Base-by-base conservation (phyloP, 2,113 vertebrate species). In the Ceuthmochares aereus region DNA sequence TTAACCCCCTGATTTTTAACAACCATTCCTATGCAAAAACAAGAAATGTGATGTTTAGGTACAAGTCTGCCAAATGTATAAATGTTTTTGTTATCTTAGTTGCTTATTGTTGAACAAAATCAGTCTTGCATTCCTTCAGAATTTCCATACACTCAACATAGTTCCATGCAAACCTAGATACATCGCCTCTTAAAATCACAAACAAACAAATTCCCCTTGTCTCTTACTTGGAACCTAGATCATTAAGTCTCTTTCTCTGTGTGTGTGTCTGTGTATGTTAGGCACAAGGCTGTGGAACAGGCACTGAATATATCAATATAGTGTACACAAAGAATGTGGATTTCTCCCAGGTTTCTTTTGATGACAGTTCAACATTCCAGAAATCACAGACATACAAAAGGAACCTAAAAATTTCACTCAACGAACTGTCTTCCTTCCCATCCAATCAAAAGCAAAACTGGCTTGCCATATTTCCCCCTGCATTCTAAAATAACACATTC, bases 101-200 rank as follows among this genome's bases (percentile, higher is more conserved):
- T 78, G n/a, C 59, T 93, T 86, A 88, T 17, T 86, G 68, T 74
- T 90, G 59, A 92, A 73, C 15, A 86, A 93, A 95, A 69, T 10
- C 68, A 87, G 58, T 22, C 27, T 83, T 79, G 55, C 51, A 70
- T 80, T 95, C 90, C 85, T 72, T 81, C 12, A 88, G 51, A 95
- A 52, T 73, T 88, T 88, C 60, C 74, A 74, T 94, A 90, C 37
- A 42, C 12, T 80, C 69, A 73, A 49, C 23, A 55, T 43, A 60
- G 66, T 79, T 90, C n/a, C 58, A 74, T 51, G 90, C 67, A 83
- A 94, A 90, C 37, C 30, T 80, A 63, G 54, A 74, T 43, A 76
- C 10, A 37, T 36, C 54, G 67, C 59, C 15, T 90, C 73, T 47
- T 34, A 66, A 93, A 76, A 74, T 55, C 55, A 91, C 37, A 96